Conservation (phyloP, 2,888 invertebrate genomes). For the Andrena dorsata region DNA sequence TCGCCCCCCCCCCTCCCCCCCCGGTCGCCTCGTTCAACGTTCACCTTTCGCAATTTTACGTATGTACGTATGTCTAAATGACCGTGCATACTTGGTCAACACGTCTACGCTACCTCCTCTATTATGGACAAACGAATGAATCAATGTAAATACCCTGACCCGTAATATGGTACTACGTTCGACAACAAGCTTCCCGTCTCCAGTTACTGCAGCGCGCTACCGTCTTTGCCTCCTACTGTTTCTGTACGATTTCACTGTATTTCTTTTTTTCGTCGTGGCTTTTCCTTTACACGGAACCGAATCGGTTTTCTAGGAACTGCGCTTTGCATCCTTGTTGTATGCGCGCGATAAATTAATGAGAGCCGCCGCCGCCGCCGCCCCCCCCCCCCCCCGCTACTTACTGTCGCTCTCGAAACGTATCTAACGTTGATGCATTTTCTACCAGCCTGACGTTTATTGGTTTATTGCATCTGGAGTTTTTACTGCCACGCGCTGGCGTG, state of each 20-base stretch:
- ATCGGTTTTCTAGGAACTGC: slow-evolving; percentile 4
- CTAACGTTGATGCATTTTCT: neutral
- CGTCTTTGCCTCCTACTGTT: no score
- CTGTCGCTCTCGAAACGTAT: no score
- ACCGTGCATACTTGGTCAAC: no score
- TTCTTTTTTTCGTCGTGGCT: neutral
- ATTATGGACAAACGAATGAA: no score
- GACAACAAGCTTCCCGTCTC: no score
- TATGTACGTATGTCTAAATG: no score
- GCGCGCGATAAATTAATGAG: neutral
- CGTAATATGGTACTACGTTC: no score
- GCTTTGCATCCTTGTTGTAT: neutral
- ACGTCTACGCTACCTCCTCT: no score
- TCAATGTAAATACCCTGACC: no score
- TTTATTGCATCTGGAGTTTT: slow-evolving; percentile 13
- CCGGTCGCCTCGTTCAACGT: neutral
- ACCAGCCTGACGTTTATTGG: neutral
- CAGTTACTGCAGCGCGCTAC: no score
- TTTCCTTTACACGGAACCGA: neutral
- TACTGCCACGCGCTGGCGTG: neutral
- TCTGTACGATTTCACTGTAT: slow-evolving; percentile 13
- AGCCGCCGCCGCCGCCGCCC: no score
- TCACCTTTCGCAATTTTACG: slow-evolving; percentile 12
- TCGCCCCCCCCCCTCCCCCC: neutral
- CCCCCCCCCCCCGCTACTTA: no score